Conservation (phyloP, 2,888 invertebrate genomes). For the Candidula unifasciata region DNA sequence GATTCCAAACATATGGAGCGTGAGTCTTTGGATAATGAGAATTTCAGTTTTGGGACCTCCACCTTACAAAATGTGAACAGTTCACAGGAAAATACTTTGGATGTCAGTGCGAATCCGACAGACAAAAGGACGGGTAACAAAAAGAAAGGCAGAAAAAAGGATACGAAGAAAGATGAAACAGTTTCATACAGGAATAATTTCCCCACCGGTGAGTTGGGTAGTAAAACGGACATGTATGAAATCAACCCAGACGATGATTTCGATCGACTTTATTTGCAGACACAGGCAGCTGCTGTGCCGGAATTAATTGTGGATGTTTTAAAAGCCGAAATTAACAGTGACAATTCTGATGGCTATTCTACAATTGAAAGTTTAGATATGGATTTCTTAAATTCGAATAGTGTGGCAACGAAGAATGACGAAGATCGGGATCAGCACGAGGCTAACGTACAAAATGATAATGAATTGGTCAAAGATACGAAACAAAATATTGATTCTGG, state of each 20-base stretch:
- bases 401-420: background rate
- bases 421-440: background rate
- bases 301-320: constrained; percentile 45
- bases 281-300: constrained; percentile 24
- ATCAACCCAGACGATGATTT: constrained; percentile 22
- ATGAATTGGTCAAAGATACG: background rate
- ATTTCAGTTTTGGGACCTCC: constrained; percentile 13
- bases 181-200: constrained; percentile 13
- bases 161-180: background rate
- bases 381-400: background rate
- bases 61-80: background rate
- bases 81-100: background rate
- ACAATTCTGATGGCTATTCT: constrained; percentile 19
- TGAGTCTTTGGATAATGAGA: background rate
- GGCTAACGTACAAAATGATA: background rate
- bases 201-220: background rate
- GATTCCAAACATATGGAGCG: background rate
- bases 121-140: background rate
- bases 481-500: constrained; percentile 9
- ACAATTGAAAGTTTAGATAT: constrained; percentile 16
- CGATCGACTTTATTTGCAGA: background rate
- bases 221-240: constrained; percentile 27
- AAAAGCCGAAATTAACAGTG: constrained; percentile 26
- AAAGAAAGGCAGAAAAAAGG: constrained; percentile 12
- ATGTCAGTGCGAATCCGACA: background rate